Evolutionary conservation across 2,113 vertebrate species (phyloP).

Genomic region (Petroica traversi): DNA sequence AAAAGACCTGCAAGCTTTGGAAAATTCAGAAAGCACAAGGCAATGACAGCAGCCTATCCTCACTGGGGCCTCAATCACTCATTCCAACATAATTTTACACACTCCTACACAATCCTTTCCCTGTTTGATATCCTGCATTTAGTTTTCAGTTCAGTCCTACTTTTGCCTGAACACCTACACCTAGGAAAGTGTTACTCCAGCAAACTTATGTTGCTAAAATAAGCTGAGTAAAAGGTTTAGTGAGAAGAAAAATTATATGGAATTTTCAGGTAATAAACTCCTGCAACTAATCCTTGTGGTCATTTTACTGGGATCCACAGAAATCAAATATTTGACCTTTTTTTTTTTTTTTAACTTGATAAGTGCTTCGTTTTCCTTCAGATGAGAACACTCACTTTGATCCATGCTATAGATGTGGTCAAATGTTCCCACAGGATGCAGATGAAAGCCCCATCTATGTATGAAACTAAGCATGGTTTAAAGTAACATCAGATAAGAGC

Average conservation of each 20-base stretch:
- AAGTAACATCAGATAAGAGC: background rate
- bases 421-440: background rate
- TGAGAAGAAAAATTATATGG: background rate
- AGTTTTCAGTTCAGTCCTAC: background rate
- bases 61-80: background rate
- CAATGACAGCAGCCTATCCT: background rate
- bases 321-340: background rate
- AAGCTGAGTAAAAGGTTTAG: background rate
- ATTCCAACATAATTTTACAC: background rate
- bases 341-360: background rate
- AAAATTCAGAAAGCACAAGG: background rate
- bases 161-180: background rate
- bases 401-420: background rate
- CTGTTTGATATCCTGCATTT: background rate
- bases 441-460: background rate
- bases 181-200: background rate
- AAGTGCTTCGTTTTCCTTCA: background rate
- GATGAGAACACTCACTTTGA: background rate
- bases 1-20: background rate
- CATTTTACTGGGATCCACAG: background rate
- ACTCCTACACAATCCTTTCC: background rate
- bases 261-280: background rate
- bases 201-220: background rate
- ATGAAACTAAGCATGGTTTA: background rate
- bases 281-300: background rate